Conservation (phyloP, 2,888 invertebrate genomes). For the Trichogramma evanescens region DNA sequence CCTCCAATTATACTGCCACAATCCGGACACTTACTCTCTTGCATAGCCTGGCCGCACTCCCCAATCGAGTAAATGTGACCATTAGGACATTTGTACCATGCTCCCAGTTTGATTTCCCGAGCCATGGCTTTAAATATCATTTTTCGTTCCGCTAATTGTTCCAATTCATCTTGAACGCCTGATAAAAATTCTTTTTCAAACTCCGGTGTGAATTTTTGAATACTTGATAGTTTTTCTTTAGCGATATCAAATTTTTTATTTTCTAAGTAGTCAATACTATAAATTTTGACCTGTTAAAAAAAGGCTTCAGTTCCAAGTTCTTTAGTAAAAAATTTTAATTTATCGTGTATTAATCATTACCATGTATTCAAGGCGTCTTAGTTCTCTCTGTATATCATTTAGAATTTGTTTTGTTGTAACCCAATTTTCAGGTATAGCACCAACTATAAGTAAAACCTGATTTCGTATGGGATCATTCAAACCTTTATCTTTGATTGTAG, state of each 20-base stretch:
- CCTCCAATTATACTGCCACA: slow-evolving; percentile 1
- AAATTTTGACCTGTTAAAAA: not conserved
- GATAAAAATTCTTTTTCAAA: not conserved
- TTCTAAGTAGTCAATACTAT: not conserved
- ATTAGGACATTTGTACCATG: slow-evolving; percentile 10
- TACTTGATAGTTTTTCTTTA: not conserved
- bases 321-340: not conserved
- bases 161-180: not conserved
- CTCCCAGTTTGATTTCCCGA: not conserved
- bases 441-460: not conserved
- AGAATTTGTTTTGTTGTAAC: not conserved
- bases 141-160: not conserved
- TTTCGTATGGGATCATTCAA: not conserved
- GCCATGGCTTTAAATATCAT: slow-evolving; percentile 2
- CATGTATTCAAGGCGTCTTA: not conserved
- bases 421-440: not conserved
- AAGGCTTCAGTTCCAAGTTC: not conserved
- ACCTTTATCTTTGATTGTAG: not conserved
- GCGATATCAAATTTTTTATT: not conserved
- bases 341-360: not conserved
- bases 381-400: not conserved
- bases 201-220: not conserved
- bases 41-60: slow-evolving; percentile 7
- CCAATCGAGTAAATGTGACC: slow-evolving; percentile 4
- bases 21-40: not conserved